Evolutionary conservation across 2,113 vertebrate species (phyloP), one percentile per base, ranked within the genome.

Genomic region (Hyaena hyaena): DNA sequence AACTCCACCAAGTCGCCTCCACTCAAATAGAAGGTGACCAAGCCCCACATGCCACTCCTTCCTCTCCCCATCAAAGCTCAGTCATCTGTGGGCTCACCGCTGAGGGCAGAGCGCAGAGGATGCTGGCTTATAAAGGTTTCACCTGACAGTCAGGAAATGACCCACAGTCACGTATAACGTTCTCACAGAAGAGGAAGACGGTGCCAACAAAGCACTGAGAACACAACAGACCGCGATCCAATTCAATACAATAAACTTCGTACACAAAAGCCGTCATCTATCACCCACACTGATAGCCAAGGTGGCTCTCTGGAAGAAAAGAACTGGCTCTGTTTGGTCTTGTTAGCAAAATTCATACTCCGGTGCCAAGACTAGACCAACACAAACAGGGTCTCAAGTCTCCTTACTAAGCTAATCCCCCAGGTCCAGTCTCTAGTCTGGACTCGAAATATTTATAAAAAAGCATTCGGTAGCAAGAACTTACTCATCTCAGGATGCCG

Each of bases 191-290:
- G 97, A 97, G 63, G 97, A 90, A 97, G 89, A 94, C 96, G 93
- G 93, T 77, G 87, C 94, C 96, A 97, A 84, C 79, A 85, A 98
- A 97, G 81, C 94, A 96, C 61, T 94, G 79, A 73, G 97, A 97
- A 97, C 96, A 97, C 95, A 97, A 97, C 35, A 97, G 84, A 93
- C 76, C 97, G 85, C 93, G 93, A 95, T 92, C 96, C 97, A 98
- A 96, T 86, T 98, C 97, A 98, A 97, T 73, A 97, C 87, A 96
- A 95, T 82, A 96, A 97, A 97, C 92, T 87, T 98, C 91, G 95
- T 61, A 97, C 84, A 96, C 66, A 80, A 98, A 98, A 84, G 76
- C 93, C 93, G 58, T 95, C 97, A 82, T 98, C 94, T 98, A 66
- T 97, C 97, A 98, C 86, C 90, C 94, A 97, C 55, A 84, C 82